phyloP scores from a whole-genome alignment of 2,797 vertebrate genomes.

The Acanthurus leucopareius region DNA sequence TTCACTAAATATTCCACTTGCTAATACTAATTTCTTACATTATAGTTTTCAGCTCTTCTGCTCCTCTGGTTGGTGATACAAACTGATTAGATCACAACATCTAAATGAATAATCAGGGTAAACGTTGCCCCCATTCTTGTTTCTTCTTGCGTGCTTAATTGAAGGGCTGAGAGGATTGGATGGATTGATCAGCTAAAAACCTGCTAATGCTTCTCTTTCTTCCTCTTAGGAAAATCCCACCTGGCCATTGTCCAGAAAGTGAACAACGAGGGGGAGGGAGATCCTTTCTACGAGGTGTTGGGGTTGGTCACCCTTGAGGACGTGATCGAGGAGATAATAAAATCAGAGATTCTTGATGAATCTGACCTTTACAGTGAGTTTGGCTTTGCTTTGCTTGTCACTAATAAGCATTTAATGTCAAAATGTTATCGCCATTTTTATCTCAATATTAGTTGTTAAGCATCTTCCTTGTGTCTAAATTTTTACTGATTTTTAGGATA shows the following conservation, averaged over 20 bases:
- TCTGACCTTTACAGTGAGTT: slow-evolving; percentile 89
- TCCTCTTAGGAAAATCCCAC: slow-evolving; percentile 91
- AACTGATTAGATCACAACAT: background rate
- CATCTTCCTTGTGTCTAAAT: no score
- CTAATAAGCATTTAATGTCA: background rate
- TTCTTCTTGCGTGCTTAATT: background rate
- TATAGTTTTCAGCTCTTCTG: background rate
- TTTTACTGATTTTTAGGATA: no score
- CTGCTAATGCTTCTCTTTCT: background rate
- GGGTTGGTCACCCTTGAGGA: slow-evolving; percentile 95
- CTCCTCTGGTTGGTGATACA: background rate
- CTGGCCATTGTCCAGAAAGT: slow-evolving; percentile 97
- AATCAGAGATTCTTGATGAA: slow-evolving; percentile 95
- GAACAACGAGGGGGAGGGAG: slow-evolving; percentile 95
- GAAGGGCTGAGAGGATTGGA: background rate
- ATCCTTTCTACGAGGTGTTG: slow-evolving; percentile 96
- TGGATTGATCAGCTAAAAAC: background rate
- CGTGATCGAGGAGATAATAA: slow-evolving; percentile 97
- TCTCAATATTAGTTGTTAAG: no score
- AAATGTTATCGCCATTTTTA: no score
- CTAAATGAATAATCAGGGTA: no score
- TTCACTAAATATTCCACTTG: background rate
- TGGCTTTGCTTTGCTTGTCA: background rate
- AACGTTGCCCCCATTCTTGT: background rate
- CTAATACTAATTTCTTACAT: background rate